A percentile compares a stretch with the other conserved stretches of the same genome.
phyloP scores from a whole-genome alignment of 2,113 vertebrate species.

The Esox niger region DNA sequence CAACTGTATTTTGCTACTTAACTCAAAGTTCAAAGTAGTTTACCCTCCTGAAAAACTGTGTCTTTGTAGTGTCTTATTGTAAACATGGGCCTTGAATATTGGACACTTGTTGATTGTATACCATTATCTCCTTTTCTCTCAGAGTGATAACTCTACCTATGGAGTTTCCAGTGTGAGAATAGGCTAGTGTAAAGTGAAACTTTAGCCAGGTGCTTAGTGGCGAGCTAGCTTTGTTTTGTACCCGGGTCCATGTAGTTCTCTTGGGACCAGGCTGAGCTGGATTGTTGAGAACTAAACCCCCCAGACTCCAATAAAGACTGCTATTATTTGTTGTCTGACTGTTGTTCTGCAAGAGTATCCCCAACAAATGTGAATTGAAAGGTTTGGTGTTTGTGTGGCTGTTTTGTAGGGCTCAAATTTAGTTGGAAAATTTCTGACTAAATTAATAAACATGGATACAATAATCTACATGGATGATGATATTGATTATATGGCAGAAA shows the following conservation, averaged over 20 bases:
- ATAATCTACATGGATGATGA: no score
- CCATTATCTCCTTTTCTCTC: background rate
- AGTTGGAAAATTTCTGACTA: background rate
- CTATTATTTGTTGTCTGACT: background rate
- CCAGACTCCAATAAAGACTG: background rate
- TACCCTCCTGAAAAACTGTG: background rate
- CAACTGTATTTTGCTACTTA: background rate
- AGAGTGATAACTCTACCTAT: background rate
- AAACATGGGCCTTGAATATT: background rate
- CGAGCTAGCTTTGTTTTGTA: conserved; percentile 13
- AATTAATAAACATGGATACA: no score
- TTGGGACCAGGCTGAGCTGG: conserved; percentile 1
- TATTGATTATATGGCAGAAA: no score
- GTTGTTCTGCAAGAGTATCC: no score
- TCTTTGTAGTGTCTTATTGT: background rate
- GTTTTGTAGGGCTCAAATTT: background rate
- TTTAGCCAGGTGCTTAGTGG: background rate
- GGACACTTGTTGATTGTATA: background rate
- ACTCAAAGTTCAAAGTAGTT: background rate
- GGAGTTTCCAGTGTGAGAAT: background rate
- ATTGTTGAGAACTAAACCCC: background rate
- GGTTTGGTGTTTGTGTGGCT: conserved; percentile 8
- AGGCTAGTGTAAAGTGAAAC: background rate
- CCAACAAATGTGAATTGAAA: background rate
- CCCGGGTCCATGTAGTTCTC: background rate